Evolutionary conservation across 2,113 vertebrate genomes (phyloP), one percentile per base, ranked within the genome.

Genomic region (Chroicocephalus ridibundus): DNA sequence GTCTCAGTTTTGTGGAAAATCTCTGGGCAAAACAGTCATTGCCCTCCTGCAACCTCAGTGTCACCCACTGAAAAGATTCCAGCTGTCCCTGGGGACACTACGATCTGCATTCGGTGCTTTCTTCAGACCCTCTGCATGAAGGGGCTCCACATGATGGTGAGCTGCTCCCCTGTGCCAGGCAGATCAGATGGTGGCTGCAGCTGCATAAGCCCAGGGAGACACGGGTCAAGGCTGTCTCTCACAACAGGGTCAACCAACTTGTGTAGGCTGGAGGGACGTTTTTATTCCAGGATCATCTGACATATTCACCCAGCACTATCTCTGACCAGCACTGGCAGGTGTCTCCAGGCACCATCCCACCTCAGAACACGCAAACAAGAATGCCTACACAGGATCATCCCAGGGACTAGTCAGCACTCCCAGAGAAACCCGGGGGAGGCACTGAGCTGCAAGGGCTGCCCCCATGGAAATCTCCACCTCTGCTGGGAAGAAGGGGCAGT

Each of bases 361-460:
- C 11, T 13, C 34, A 61, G 79, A 91, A 16, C n/a, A 84, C 24
- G 60, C 24, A 68, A 64, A 25, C 24, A 69, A 16, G 1, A 2
- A 47, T 36, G 27, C 31, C 77, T 65, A 18, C 40, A 15, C 27
- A 79, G 55, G 38, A 65, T 31, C 55, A 77, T 46, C 32, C 66
- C 44, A 55, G 26, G 27, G 25, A 60, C 18, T 21, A 54, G 47
- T 49, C 77, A 95, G 52, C 38, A 69, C 47, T 82, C 42, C 77
- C 64, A 84, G 32, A 77, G 86, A 86, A 90, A 93, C 24, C 49
- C 66, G 82, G 31, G 75, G 57, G 70, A 92, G 75, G 62, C 34
- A 21, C 49, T 54, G 68, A 93, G 25, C 24, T 93, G 54, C 46
- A 83, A 90, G 49, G 36, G 29, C 76, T 27, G 7, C n/a, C 42